Evolutionary conservation across 2,113 vertebrate species (phyloP).

Genomic region (Theristicus caerulescens): DNA sequence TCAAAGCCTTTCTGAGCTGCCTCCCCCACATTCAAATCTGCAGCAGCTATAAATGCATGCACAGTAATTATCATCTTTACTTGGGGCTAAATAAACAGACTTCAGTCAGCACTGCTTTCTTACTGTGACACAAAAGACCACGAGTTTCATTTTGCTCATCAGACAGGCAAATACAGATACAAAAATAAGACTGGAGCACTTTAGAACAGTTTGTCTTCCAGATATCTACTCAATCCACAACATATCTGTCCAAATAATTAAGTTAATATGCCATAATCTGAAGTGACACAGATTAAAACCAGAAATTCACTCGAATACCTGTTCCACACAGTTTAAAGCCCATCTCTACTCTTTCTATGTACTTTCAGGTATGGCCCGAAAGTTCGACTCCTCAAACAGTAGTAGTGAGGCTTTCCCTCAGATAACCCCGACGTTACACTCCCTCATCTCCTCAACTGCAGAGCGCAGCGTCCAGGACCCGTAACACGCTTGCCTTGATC

Average conservation of each 20-base stretch:
- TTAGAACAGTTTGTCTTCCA: neutral
- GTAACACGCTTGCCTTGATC: neutral
- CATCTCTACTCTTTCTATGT: neutral
- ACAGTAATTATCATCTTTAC: neutral
- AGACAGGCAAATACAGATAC: neutral
- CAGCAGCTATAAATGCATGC: neutral
- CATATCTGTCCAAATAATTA: neutral
- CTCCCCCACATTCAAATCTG: neutral
- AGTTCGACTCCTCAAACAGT: neutral
- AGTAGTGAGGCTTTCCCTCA: neutral
- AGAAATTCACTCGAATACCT: neutral
- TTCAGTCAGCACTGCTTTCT: neutral
- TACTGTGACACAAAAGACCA: neutral
- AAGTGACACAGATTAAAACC: neutral
- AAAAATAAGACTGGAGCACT: neutral
- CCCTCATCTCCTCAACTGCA: neutral
- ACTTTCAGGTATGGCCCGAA: neutral
- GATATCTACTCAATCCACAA: neutral
- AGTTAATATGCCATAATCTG: neutral
- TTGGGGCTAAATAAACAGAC: constrained; percentile 23
- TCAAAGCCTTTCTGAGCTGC: constrained; percentile 17
- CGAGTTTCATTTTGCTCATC: neutral
- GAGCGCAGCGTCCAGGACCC: neutral
- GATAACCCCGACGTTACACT: neutral
- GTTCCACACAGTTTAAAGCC: neutral